These are phyloP conservation scores for Pleuronectes platessa DNA, from an alignment of 2,113 vertebrate genomes.

Conservation along the genomic window DNA sequence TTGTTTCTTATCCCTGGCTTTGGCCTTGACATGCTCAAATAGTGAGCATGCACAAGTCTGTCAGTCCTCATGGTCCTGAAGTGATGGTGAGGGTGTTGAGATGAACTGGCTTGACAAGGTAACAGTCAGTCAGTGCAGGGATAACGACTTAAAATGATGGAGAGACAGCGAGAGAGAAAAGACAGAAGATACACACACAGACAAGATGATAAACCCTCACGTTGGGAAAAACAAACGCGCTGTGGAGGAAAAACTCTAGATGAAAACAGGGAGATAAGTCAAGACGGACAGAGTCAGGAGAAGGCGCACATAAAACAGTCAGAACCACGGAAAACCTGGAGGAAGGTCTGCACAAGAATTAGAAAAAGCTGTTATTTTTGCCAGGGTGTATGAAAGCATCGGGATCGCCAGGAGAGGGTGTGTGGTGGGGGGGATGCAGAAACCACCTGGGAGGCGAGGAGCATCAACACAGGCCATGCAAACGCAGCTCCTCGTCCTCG, in stretches of 20 bases:
- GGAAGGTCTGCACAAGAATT: slow-evolving; percentile 16
- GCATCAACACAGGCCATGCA: slow-evolving; percentile 77
- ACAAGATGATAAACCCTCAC: slow-evolving; percentile 3
- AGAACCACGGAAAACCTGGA: slow-evolving; percentile 14
- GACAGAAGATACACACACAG: slow-evolving; percentile 7
- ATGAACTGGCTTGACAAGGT: background rate
- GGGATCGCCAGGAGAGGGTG: background rate
- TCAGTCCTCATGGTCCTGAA: slow-evolving; percentile 8
- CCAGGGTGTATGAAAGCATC: slow-evolving; percentile 1
- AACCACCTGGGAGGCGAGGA: slow-evolving; percentile 53
- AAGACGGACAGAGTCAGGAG: slow-evolving; percentile 7
- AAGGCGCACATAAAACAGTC: slow-evolving; percentile 28
- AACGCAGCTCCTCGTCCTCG: slow-evolving; percentile 61
- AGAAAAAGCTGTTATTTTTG: slow-evolving; percentile 46
- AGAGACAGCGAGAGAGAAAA: slow-evolving; percentile 22
- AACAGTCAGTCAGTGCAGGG: slow-evolving; percentile 27
- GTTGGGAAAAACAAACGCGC: background rate
- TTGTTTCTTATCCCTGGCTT: slow-evolving; percentile 40
- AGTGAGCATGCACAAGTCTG: slow-evolving; percentile 7
- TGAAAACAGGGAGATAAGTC: slow-evolving; percentile 8
- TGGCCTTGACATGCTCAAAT: slow-evolving; percentile 65
- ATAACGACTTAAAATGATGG: slow-evolving; percentile 2
- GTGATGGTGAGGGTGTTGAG: slow-evolving; percentile 25
- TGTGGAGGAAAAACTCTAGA: background rate
- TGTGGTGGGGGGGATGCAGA: slow-evolving; percentile 27